Base-by-base conservation (phyloP, 2,888 invertebrate genomes). In the Lutraria lutraria region DNA sequence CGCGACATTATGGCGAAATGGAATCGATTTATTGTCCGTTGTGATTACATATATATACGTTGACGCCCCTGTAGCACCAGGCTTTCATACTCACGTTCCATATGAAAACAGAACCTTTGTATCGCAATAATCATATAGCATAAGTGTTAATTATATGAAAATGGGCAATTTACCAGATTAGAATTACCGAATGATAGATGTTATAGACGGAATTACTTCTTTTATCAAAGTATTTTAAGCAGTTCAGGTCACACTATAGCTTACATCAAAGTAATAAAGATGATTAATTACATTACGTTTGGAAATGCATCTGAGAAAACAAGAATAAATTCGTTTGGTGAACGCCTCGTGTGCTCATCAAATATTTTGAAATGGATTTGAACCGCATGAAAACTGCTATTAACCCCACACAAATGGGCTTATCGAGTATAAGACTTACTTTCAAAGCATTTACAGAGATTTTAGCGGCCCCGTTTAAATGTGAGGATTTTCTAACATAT, bases 321-420 rank as follows among this genome's bases (percentile, higher is more conserved):
- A 81, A 54, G 43, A 54, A 52, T 68, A 63, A 76, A 72, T 25
- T 31, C 25, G 53, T 82, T 53, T 56, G 53, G 43, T 84, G 25
- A 29, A 43, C n/a, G 80, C 60, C 79, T 85, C 31, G n/a, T 34
- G 68, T 31, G 76, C 63, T 85, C 76, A 81, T 81, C 86, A 89
- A 89, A 81, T 88, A 86, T 83, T 83, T 54, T 80, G 29, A 89
- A 89, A 91, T 89, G 86, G 79, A 81, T 87, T 89, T 81, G 89
- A 86, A 91, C 91, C 89, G 31, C 88, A 86, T 88, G 86, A 81
- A 63, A 68, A n/a, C n/a, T 19, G 82, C 53, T 43, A 89, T 91
- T 91, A 88, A 91, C 91, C 87, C 72, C 72, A 81, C 81, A 56
- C 56, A 83, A 85, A 88, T 68, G 72, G 72, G 85, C 80, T 60